Conservation (phyloP, 2,797 vertebrate genomes). For the Gallinago solitaria region DNA sequence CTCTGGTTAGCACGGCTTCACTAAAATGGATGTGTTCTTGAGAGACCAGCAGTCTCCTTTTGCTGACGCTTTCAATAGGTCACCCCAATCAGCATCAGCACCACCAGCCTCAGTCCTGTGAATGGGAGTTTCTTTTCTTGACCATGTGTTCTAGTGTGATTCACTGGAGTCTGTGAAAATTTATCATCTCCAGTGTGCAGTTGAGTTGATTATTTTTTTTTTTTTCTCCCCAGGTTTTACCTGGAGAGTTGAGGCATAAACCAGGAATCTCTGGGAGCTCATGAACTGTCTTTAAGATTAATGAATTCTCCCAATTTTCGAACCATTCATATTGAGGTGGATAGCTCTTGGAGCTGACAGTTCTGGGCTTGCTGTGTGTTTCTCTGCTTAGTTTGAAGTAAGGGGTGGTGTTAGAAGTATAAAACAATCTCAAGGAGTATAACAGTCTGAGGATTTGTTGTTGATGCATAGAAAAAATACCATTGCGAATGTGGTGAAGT, state of each 20-base stretch:
- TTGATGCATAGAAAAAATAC: background rate
- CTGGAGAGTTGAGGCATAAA: background rate
- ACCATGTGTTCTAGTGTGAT: rapidly evolving
- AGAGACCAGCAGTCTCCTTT: too few relatives aligned
- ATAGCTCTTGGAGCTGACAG: background rate
- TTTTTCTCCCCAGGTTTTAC: background rate
- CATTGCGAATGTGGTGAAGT: background rate
- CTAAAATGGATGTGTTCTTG: background rate
- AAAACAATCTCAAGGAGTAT: background rate
- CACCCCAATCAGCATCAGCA: background rate
- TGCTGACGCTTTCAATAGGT: background rate
- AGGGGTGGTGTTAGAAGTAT: background rate
- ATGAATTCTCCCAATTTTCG: rapidly evolving
- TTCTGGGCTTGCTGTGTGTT: background rate
- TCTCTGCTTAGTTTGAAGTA: background rate
- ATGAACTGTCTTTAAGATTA: background rate
- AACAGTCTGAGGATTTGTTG: background rate
- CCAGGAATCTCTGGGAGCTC: background rate
- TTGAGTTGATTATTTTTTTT: background rate
- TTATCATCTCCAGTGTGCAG: background rate
- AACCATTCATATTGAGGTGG: rapidly evolving
- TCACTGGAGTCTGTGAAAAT: background rate
- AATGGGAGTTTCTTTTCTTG: background rate
- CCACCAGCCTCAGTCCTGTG: background rate
- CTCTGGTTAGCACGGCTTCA: background rate